Base-by-base conservation (phyloP, 2,888 invertebrate genomes). In the Eupeodes latifasciatus region DNA sequence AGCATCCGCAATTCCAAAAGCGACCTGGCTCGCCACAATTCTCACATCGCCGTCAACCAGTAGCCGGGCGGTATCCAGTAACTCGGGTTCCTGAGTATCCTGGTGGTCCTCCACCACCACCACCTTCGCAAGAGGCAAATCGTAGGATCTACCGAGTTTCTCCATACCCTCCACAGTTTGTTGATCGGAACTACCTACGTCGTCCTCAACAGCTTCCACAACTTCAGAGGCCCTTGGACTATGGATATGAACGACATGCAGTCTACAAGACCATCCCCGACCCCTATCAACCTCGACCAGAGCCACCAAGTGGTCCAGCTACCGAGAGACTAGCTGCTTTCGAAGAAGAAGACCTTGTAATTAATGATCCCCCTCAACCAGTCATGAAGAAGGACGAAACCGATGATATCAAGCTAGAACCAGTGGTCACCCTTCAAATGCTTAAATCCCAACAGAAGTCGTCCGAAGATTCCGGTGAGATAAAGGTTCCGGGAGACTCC, bases 381-480 rank as follows among this genome's bases (percentile, higher is more conserved):
- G 90, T 92, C 83, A 89, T 91, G 90, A 92, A 90, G 53, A 92
- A 92, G 49, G 91, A 92, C 12, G 93, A 90, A 4, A 71, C 67
- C 0, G 92, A 90, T 40, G 92, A 92, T 40, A 79, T 91, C 4
- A 93, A 92, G 57, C 92, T 95, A 6, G 94, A 95, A 40, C 94
- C 94, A 0, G 95, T 96, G 0, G 95, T 96, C 12, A 96, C 96
- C 0, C 91, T 96, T 49, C 96, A 96, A 93, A 96, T 96, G 96
- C 94, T 96, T 64, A 96, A 96, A 91, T 94, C 95, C 0, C 94
- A 95, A 90, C 93, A 94, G 83, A 92, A 94, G 67, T 85, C 92
- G 0, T 90, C 91, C 2, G 71, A 90, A 10, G 93, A 93, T 66
- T 91, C 92, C 53, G 91, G 91, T 19, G 92, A 91, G 19, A 92